Percentiles rank a stretch among this genome's conserved stretches.
Evolutionary conservation across 2,888 invertebrate species (phyloP).

Genomic region (Sepiola atlantica): DNA sequence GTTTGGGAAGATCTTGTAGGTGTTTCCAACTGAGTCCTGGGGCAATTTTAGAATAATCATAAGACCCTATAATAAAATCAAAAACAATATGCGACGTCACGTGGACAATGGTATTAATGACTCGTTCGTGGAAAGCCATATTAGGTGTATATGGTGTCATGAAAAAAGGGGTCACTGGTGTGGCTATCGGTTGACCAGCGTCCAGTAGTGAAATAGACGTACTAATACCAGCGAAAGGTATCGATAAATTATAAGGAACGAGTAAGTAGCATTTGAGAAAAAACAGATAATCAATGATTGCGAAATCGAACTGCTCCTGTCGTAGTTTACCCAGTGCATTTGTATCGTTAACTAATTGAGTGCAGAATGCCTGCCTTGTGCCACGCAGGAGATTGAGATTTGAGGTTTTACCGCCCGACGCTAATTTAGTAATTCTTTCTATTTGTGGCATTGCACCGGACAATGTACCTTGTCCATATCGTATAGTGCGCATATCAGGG

Average conservation of each 20-base stretch:
- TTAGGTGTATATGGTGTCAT: not conserved
- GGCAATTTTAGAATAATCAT: not conserved
- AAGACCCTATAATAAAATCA: too few relatives aligned
- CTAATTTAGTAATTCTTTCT: not conserved
- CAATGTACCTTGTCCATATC: not conserved
- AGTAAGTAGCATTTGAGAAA: constrained; percentile 33
- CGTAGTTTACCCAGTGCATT: not conserved
- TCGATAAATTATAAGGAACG: constrained; percentile 34
- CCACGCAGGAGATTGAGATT: not conserved
- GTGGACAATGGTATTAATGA: not conserved
- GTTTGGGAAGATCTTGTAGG: not conserved
- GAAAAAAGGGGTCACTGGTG: not conserved
- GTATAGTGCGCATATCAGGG: not conserved
- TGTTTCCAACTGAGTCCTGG: not conserved
- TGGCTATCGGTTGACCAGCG: not conserved
- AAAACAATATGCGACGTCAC: not conserved
- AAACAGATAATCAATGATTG: constrained; percentile 15
- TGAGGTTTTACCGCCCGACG: not conserved
- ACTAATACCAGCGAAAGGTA: not conserved
- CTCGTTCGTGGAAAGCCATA: not conserved
- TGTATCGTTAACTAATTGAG: not conserved
- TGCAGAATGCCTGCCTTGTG: not conserved
- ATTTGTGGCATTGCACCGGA: too few relatives aligned
- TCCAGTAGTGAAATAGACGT: not conserved
- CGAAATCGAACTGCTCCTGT: constrained; percentile 34